Evolutionary conservation across 2,113 vertebrate species (phyloP).

Genomic region (Opisthocomus hoazin): DNA sequence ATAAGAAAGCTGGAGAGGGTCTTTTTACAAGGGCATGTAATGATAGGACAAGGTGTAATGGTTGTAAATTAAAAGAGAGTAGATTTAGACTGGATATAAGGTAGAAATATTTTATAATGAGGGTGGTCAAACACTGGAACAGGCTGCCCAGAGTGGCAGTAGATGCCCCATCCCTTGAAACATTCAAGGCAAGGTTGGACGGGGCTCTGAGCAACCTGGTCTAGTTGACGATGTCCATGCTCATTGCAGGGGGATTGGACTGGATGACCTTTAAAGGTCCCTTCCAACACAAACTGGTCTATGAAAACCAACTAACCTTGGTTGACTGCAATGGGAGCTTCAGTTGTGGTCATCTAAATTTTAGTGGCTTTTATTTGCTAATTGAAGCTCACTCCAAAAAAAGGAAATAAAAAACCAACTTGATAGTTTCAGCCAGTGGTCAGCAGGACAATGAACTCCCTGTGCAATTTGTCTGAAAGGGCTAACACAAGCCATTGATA

Average conservation of each 20-base stretch:
- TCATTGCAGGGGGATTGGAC: not conserved
- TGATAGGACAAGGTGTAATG: rapidly evolving
- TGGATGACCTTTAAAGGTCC: not conserved
- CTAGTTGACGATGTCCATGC: not conserved
- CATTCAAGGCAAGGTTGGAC: not conserved
- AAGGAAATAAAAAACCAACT: no score
- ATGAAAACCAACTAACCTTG: not conserved
- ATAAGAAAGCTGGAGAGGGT: no score
- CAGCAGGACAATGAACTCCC: not conserved
- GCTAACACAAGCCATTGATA: not conserved
- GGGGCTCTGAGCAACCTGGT: not conserved
- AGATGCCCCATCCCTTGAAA: not conserved
- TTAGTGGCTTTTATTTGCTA: not conserved
- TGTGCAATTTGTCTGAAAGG: not conserved
- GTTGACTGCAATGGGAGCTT: not conserved
- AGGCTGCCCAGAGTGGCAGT: not conserved
- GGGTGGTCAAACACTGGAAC: not conserved
- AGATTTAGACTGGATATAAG: not conserved
- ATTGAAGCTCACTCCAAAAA: not conserved
- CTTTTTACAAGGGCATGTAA: not conserved
- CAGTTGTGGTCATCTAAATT: not conserved
- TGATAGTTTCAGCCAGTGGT: not conserved
- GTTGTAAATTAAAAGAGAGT: not conserved
- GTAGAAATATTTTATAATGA: not conserved
- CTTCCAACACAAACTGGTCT: not conserved